Conservation (phyloP, 2,113 vertebrate species). For the Verasper variegatus region DNA sequence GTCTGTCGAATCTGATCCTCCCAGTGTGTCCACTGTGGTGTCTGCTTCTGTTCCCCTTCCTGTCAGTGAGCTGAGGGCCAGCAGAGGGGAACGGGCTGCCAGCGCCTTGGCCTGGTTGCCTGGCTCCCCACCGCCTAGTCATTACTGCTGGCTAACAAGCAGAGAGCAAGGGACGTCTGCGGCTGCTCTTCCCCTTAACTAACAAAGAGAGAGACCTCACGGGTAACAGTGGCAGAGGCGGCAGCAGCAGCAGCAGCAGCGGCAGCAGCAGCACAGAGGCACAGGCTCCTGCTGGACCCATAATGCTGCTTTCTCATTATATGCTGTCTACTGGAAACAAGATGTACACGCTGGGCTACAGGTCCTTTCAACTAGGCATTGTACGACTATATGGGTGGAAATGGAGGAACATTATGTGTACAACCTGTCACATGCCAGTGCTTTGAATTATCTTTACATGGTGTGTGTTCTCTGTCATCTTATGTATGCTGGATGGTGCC, state of each 20-base stretch:
- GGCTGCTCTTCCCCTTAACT: constrained; percentile 73
- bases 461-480: neutral
- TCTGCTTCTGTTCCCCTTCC: constrained; percentile 69
- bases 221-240: constrained; percentile 62
- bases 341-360: constrained; percentile 56
- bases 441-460: constrained; percentile 60
- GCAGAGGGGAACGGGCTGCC: constrained; percentile 67
- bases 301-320: constrained; percentile 75
- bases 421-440: constrained; percentile 45
- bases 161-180: constrained; percentile 66
- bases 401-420: constrained; percentile 55
- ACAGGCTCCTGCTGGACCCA: constrained; percentile 62
- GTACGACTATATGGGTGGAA: constrained; percentile 40
- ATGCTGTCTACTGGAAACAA: constrained; percentile 43
- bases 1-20: constrained; percentile 63
- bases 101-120: constrained; percentile 66
- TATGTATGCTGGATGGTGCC: constrained; percentile 19
- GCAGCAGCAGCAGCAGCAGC: constrained; percentile 20
- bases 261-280: constrained; percentile 17
- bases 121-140: constrained; percentile 71
- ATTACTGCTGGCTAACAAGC: constrained; percentile 79
- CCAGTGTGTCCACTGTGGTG: constrained; percentile 53
- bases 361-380: constrained; percentile 72
- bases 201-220: constrained; percentile 71
- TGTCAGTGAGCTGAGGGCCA: constrained; percentile 60